Percentiles rank a stretch among this genome's conserved stretches.
Conservation (phyloP, 2,113 vertebrate genomes). For the Myotis yumanensis region DNA sequence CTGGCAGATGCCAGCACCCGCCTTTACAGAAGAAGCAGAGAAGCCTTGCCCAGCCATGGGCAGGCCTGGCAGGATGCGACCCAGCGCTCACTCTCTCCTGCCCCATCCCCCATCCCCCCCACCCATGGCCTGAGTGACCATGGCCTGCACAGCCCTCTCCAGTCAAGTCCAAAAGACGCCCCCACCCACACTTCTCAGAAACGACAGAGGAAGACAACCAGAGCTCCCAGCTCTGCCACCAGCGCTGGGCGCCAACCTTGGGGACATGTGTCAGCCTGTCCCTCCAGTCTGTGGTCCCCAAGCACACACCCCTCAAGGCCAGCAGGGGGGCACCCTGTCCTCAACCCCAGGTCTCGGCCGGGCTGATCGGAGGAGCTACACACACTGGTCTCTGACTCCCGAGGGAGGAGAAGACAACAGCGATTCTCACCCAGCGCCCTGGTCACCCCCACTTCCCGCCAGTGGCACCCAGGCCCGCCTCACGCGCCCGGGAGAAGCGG, state of each 20-base stretch:
- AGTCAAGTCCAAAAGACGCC: background rate
- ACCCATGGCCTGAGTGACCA: background rate
- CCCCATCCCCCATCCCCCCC: too few species aligned
- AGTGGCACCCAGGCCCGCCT: background rate
- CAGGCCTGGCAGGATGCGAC: background rate
- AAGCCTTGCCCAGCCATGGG: rapidly evolving
- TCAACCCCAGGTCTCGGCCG: background rate
- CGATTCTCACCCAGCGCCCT: rapidly evolving
- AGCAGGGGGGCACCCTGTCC: rapidly evolving
- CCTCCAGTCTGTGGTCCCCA: background rate
- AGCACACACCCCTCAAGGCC: background rate
- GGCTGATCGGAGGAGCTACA: rapidly evolving
- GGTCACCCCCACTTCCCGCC: rapidly evolving
- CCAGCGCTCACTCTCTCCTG: background rate
- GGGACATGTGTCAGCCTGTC: background rate
- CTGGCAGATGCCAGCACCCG: background rate
- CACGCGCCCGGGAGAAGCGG: background rate
- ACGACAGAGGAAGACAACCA: background rate
- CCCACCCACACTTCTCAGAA: background rate
- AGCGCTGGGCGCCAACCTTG: background rate
- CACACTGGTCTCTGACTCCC: background rate
- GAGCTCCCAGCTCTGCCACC: background rate
- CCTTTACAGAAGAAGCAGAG: background rate
- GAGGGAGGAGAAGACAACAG: background rate
- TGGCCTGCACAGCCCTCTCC: background rate